Conservation (phyloP, 2,888 invertebrate species). For the Diachrysia chrysitis region DNA sequence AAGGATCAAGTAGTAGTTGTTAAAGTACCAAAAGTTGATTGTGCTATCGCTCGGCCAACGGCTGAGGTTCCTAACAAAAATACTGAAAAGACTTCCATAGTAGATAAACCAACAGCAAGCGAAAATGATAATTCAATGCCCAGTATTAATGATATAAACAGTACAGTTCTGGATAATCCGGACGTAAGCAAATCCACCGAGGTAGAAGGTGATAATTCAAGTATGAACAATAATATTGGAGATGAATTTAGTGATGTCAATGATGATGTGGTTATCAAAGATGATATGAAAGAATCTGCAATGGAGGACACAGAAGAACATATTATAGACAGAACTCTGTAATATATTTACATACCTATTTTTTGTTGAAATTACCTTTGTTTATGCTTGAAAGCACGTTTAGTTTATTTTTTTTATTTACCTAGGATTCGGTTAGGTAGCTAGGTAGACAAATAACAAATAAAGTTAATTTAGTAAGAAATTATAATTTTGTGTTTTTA, state of each 20-base stretch:
- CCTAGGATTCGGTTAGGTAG: constrained; percentile 41
- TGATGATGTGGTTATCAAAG: constrained; percentile 17
- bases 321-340: constrained; percentile 33
- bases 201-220: constrained; percentile 28
- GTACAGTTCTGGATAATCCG: constrained; percentile 11
- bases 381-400: constrained; percentile 53
- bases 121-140: constrained; percentile 24
- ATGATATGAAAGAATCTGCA: constrained; percentile 27
- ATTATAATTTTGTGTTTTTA: neutral
- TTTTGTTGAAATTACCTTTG: constrained; percentile 40
- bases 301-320: constrained; percentile 20
- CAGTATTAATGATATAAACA: constrained; percentile 18
- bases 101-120: constrained; percentile 15
- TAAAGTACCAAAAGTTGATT: constrained; percentile 81
- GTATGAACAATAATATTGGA: constrained; percentile 17
- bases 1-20: constrained; percentile 83
- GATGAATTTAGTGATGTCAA: constrained; percentile 21
- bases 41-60: constrained; percentile 62
- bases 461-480: constrained; percentile 29
- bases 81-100: constrained; percentile 34
- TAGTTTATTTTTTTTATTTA: constrained; percentile 41
- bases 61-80: constrained; percentile 45
- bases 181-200: constrained; percentile 37
- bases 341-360: constrained; percentile 18
- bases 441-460: constrained; percentile 37